Evolutionary conservation across 2,113 vertebrate genomes (phyloP).

Genomic region (Malurus elegans): DNA sequence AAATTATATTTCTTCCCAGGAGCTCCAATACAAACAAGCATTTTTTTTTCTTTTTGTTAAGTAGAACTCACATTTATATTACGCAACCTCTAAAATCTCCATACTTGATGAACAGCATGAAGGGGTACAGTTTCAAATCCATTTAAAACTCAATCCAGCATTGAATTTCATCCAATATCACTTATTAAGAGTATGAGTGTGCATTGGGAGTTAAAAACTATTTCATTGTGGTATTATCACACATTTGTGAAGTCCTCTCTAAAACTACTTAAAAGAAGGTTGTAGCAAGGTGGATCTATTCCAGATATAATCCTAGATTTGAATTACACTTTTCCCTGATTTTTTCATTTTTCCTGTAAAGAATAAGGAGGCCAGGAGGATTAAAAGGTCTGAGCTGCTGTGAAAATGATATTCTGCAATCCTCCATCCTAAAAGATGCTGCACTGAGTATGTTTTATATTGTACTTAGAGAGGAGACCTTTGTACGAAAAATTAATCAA

Average conservation of each 20-base stretch:
- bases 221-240: background rate
- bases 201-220: background rate
- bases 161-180: background rate
- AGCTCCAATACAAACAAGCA: background rate
- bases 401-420: slow-evolving; percentile 9
- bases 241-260: background rate
- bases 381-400: slow-evolving; percentile 24
- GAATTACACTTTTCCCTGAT: background rate
- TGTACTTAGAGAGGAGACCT: background rate
- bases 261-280: background rate
- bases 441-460: background rate
- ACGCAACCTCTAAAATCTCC: background rate
- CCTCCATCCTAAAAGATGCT: slow-evolving; percentile 12
- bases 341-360: slow-evolving; percentile 35
- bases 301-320: background rate
- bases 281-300: background rate
- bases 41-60: background rate
- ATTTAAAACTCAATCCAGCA: background rate
- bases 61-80: background rate
- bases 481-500: background rate
- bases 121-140: background rate
- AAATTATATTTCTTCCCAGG: background rate
- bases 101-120: background rate
- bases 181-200: background rate
- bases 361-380: background rate